phyloP scores from a whole-genome alignment of 2,113 vertebrate genomes.

The Sialia sialis region DNA sequence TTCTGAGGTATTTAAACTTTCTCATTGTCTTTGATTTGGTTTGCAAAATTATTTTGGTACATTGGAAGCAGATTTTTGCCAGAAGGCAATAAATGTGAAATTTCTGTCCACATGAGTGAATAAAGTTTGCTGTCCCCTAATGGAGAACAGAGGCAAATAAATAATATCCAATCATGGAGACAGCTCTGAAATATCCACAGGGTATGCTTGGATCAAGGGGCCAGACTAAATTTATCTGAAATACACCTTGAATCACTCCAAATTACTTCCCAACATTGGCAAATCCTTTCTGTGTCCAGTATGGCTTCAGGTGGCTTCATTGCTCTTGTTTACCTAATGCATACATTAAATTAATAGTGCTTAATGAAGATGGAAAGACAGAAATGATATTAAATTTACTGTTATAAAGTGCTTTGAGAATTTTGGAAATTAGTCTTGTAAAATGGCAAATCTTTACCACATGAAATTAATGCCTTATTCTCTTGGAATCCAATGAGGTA shows the following conservation, averaged over 20 bases:
- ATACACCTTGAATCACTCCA: not conserved
- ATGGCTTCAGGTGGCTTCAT: not conserved
- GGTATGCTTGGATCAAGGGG: not conserved
- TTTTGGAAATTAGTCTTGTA: not conserved
- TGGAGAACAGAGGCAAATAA: not conserved
- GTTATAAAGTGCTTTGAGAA: not conserved
- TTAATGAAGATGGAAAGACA: not conserved
- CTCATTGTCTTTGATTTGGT: not conserved
- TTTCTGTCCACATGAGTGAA: not conserved
- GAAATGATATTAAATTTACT: not conserved
- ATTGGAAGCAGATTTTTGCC: not conserved
- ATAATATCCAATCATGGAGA: not conserved
- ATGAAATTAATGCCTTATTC: not conserved
- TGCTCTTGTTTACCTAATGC: not conserved
- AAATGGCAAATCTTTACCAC: not conserved
- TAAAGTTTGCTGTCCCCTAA: not conserved
- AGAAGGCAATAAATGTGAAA: not conserved
- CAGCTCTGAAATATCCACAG: not conserved
- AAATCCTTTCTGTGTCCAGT: not conserved
- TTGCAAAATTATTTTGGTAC: not conserved
- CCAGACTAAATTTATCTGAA: not conserved
- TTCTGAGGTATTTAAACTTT: not conserved
- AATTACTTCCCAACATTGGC: not conserved
- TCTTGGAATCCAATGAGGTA: constrained; percentile 9
- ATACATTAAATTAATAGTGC: not conserved